phyloP scores from a whole-genome alignment of 2,888 invertebrate genomes.

The Pasiphila rectangulata region DNA sequence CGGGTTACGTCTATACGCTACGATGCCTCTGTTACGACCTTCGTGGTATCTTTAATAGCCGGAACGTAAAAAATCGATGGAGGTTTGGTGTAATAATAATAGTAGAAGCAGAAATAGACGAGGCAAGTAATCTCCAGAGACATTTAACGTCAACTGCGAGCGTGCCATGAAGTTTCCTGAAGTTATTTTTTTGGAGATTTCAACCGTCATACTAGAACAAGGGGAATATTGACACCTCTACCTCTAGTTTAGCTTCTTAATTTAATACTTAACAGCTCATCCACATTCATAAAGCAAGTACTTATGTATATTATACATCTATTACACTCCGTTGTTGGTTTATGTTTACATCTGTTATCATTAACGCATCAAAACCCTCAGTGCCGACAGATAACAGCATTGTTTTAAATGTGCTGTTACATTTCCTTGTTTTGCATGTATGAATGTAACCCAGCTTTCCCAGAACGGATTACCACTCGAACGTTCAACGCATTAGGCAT shows the following conservation, averaged over 20 bases:
- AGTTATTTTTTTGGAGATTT: no score
- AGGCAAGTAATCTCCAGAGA: no score
- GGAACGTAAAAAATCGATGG: slow-evolving; percentile 4
- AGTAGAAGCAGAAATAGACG: not conserved
- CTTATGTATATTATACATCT: no score
- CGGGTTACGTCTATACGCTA: slow-evolving; percentile 18
- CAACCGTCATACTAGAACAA: no score
- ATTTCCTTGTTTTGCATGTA: slow-evolving; percentile 8
- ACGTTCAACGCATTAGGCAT: slow-evolving; percentile 1
- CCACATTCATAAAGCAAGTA: no score
- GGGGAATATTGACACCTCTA: no score
- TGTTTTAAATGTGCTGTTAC: slow-evolving; percentile 11
- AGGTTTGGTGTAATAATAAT: no score
- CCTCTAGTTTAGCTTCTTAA: no score
- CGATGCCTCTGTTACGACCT: slow-evolving; percentile 9
- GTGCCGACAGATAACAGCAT: slow-evolving; percentile 10
- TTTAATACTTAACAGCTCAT: no score
- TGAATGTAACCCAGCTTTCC: slow-evolving; percentile 4
- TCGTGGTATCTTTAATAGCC: slow-evolving; percentile 6
- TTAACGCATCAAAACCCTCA: slow-evolving; percentile 2
- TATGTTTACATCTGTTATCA: slow-evolving; percentile 16
- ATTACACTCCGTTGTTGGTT: no score
- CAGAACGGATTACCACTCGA: slow-evolving; percentile 3
- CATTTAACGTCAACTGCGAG: no score
- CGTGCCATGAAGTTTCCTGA: no score